Base-by-base conservation (phyloP, 2,888 invertebrate species). In the Glaucopsyche alexis region DNA sequence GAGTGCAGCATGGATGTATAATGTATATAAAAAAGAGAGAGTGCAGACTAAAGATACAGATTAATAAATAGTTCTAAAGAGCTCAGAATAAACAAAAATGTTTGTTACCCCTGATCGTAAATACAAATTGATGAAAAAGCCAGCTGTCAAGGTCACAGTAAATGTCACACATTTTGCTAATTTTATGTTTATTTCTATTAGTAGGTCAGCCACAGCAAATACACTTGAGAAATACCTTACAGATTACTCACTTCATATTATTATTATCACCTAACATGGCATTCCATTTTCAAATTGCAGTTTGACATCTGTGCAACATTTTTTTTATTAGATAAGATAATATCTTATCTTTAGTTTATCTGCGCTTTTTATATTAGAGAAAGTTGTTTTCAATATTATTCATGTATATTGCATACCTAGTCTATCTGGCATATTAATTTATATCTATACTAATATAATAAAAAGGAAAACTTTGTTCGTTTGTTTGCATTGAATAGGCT, bases 231-330 rank as follows among this genome's bases (percentile, higher is more conserved):
- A 60, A 60, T 60, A 60, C 14, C 14, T 60, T 29, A 29, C 60
- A 60, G 29, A 60, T 60, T 60, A 38, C 60, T 60, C 60, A 60
- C 13, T 60, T 38, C 29, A 11, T 29, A 11, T 14, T 9, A 16
- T 38, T 19, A 16, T 19, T 2, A 60, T 7, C 29, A 60, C 38
- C 60, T 60, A 14, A 60, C 13, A 7, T 38, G 7, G 29, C 19
- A 60, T 60, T 29, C 38, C 11, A 47, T 47, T 47, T 47, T 47
- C 47, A 55, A 55, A 55, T 38, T 16, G 60, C 60, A 29, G 29
- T 60, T 60, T 60, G 60, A 60, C 60, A 60, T 60, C 60, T 47
- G 60, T 60, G 47, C 60, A 60, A 60, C 29, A 60, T 60, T 60
- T 47, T 60, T 60, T 60, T 60, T 29, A 29, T 29, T 29, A 13